Conservation (phyloP, 1,140 invertebrate genomes). For the Berghia stephanieae region DNA sequence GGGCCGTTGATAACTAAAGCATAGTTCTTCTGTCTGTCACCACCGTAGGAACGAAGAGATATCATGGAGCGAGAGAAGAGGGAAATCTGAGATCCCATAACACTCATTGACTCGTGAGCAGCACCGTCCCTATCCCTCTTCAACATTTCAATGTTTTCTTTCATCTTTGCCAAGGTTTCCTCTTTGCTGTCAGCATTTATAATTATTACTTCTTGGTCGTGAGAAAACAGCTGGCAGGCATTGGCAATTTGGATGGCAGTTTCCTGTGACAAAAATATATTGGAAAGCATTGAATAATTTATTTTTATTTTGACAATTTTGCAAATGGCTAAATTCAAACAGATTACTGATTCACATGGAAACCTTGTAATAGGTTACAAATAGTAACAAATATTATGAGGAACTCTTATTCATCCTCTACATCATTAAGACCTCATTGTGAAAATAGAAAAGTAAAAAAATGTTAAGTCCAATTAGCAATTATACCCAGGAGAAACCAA, state of each 20-base stretch:
- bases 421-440: too few relatives aligned
- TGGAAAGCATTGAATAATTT: too few relatives aligned
- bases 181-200: conserved; percentile 76
- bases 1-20: conserved; percentile 94
- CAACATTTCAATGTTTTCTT: conserved; percentile 49
- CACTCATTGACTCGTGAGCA: conserved; percentile 10
- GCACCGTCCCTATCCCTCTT: background rate
- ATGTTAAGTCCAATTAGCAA: too few relatives aligned
- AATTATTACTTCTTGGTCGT: conserved; percentile 73
- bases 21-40: conserved; percentile 51
- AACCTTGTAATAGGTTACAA: too few relatives aligned
- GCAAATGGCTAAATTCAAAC: too few relatives aligned
- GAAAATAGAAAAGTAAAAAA: too few relatives aligned
- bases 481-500: too few relatives aligned
- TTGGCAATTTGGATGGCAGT: conserved; percentile 97
- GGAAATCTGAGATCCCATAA: background rate
- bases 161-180: conserved; percentile 41
- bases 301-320: too few relatives aligned
- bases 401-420: too few relatives aligned
- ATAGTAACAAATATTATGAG: too few relatives aligned
- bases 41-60: background rate
- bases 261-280: conserved; percentile 73
- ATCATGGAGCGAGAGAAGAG: conserved; percentile 10
- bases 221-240: conserved; percentile 89
- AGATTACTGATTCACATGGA: too few relatives aligned